These are phyloP conservation scores for Drosophila vallismaia DNA, from an alignment of 2,888 invertebrate species.

Conservation along the genomic window DNA sequence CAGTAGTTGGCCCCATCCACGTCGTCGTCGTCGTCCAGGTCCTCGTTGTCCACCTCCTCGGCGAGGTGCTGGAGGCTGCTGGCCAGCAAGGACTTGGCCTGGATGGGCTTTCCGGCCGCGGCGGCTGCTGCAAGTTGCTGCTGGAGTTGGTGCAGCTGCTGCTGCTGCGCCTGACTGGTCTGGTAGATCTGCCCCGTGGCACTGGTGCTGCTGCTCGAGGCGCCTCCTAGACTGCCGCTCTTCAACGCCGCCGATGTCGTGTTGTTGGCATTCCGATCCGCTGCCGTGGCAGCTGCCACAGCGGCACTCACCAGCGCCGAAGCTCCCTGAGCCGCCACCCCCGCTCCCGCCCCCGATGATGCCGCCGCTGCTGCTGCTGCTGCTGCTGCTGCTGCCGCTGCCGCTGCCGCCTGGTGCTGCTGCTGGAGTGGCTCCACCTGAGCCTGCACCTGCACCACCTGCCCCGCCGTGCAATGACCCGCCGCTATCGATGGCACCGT, in stretches of 20 bases:
- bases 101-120: constrained; percentile 97
- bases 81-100: constrained; percentile 97
- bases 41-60: constrained; percentile 96
- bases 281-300: constrained; percentile 62
- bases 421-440: constrained; percentile 40
- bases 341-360: constrained; percentile 10
- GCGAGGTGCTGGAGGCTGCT: constrained; percentile 98
- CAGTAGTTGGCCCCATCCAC: constrained; percentile 97
- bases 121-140: constrained; percentile 93
- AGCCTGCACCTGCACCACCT: constrained; percentile 8
- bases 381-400: constrained; percentile 24
- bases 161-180: constrained; percentile 65
- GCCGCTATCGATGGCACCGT: constrained; percentile 36
- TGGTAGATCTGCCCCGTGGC: constrained; percentile 69
- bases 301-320: constrained; percentile 61
- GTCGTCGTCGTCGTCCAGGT: constrained; percentile 97
- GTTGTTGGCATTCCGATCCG: constrained; percentile 60
- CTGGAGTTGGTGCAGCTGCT: constrained; percentile 82
- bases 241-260: constrained; percentile 64
- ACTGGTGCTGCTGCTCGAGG: constrained; percentile 85
- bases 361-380: constrained; percentile 1
- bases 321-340: constrained; percentile 46
- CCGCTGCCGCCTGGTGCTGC: background rate
- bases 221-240: constrained; percentile 69
- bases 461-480: background rate